Evolutionary conservation across 2,888 invertebrate genomes (phyloP), one percentile per base, ranked within the genome.

Genomic region (Meteorus colon): DNA sequence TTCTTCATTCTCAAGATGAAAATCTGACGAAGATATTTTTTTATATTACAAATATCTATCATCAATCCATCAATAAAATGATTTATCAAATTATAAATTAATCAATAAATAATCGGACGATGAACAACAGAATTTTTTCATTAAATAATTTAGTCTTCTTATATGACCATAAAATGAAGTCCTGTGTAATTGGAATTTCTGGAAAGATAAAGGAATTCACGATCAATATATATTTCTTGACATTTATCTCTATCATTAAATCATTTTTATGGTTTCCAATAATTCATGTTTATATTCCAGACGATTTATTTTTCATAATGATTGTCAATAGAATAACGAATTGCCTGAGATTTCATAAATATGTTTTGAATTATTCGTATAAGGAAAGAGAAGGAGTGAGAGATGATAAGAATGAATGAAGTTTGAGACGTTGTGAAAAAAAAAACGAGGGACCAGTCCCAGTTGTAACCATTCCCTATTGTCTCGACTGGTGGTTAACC

Each of bases 401-500:
- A 48, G 3, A 19, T 24, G 19, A 19, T n/a, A 45, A 31, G 60
- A n/a, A 34, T 34, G 31, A 29, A 34, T 48, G 48, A 29, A 63
- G 31, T 51, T 51, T 24, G n/a, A 45, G 60, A 12, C 48, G 41
- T 69, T 74, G 62, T 62, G 70, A 34, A 45, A 29, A 45, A 75
- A 45, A 75, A 45, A 72, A 66, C 71, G 31, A 71, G 67, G 71
- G 76, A 41, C 27, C 71, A 63, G 71, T 72, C 51, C 73, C 72
- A 59, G 73, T 74, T 77, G 76, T 77, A 74, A 75, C 77, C 73
- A 65, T 60, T 48, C 74, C 68, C 76, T 75, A 80, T 78, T 80
- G 80, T 80, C 80, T 74, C 63, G 63, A 78, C 65, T 66, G 78
- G 76, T 80, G 78, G 80, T 77, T 80, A 80, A 78, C 80, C 80